Base-by-base conservation (phyloP, 2,888 invertebrate genomes). In the Epinotia bilunana region DNA sequence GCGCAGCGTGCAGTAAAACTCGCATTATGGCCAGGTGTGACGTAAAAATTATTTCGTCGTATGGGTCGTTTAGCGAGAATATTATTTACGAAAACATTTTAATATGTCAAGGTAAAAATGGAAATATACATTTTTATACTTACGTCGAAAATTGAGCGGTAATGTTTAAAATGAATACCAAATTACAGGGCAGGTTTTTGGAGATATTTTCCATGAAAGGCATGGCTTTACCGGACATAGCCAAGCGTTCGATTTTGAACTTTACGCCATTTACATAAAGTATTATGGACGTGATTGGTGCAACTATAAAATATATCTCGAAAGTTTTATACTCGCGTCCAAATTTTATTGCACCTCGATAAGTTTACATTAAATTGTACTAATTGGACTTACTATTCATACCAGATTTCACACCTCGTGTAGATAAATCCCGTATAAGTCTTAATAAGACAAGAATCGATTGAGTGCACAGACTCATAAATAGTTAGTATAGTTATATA, bases 381-480 rank as follows among this genome's bases (percentile, higher is more conserved):
- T 74, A 74, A 74, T 74, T 74, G 74, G 74, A 20, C 46, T n/a
- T n/a, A n/a, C n/a, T 60, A 69, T 65, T 65, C 70, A 62, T 49
- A 58, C 65, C 20, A n/a, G 68, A 65, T 72, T 72, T 75, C 71
- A 67, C 75, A 75, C 75, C 71, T 70, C 71, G 39, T 12, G 18
- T 33, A 61, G 16, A 65, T 58, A 64, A 70, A 71, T 13, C 12
- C 73, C 75, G 28, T 71, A 60, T 61, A 62, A n/a, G 75, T 57
- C 57, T 70, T 75, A 73, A 72, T 75, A 71, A 55, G 76, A 71
- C 77, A 62, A 72, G 73, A 63, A 71, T 75, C 77, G 72, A 74
- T 74, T 57, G 63, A 78, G 68, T 68, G 73, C 67, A 60, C 23
- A 33, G 20, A 65, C 63, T 70, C 64, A 60, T 74, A 61, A 74